Base-by-base conservation (phyloP, 2,797 vertebrate genomes). In the Aeoliscus strigatus region DNA sequence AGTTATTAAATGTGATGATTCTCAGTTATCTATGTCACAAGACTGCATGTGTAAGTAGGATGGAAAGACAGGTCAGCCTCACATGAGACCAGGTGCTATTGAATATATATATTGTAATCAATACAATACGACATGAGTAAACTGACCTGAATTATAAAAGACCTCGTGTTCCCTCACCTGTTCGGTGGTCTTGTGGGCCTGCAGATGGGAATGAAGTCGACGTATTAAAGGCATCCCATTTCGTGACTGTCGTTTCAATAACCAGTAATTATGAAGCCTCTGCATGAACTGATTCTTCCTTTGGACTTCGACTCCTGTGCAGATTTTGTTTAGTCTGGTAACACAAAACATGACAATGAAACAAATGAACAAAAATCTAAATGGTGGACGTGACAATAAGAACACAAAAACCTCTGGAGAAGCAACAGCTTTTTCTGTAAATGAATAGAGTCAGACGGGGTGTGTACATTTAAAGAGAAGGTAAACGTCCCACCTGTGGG, bases 231-330 rank as follows among this genome's bases (percentile, higher is more conserved):
- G 96, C 53, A 95, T 91, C 16, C 96, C 96, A 0, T 99, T 97
- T 67, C 94, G 87, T 0, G 94, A 94, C 84, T 97, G 96, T 17
- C 96, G 89, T 69, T 98, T 99, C 61, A 99, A 82, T 54, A 98
- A 81, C 96, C 96, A 99, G 80, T 96, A 99, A 81, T 86, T 99
- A 79, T 99, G 96, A 52, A 99, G 91, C 77, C 94, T 85, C 82
- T 96, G 94, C 92, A 99, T 95, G 83, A 99, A 99, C 73, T 97
- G 94, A 77, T 89, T 97, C 83, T 98, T 99, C 81, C 91, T 92
- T 80, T 96, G 95, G 68, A 99, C 85, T 49, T 90, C 89, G 8
- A 96, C 89, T 52, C 93, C 93, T 25, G 91, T 96, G 87, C 93
- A 95, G 81, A 99, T 94, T 83, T 96, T 98, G 86, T 92, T 96